Evolutionary conservation across 1,140 invertebrate genomes (phyloP), one percentile per base, ranked within the genome.

Genomic region (Pomacea maculata): DNA sequence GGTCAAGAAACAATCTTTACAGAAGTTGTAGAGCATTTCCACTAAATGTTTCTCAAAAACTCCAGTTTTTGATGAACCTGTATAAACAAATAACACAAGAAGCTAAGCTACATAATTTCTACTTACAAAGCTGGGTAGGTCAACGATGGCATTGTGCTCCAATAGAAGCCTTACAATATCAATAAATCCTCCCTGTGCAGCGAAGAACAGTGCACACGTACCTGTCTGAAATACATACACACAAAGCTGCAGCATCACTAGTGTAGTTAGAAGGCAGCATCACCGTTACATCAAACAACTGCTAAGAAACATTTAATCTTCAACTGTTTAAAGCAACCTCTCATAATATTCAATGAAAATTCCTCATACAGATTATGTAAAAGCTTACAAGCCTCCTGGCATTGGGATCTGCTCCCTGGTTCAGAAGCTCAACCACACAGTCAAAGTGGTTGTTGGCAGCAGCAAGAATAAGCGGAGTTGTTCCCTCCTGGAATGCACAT

Each of bases 131-230:
- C 96, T 97, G 5, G 95, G 93, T 6, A 95, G 94, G 90, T 97
- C 95, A 54, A 97, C 94, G 78, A 93, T 92, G 4, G 96, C 95
- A 12, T 95, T 95, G 86, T 95, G 93, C 80, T 96, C 94, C 65
- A 98, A 90, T 82, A 98, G 91, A 78, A 95, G 90, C 73, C 93
- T 91, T 10, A 95, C 95, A 64, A 97, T 94, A 86, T 98, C 96
- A 80, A 96, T 91, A 91, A 95, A 97, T 8, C 96, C 97, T 82
- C 95, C 95, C 91, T 98, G 97, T 14, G 96, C 94, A 72, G 96
- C 96, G 91, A 98, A 97, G 92, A 98, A 98, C 83, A 98, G 91
- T 8, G 96, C 95, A 79, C 95, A 96, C 57, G 97, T 97, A 84
- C 96, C 96, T 72, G 96, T 97, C 96, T 97, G 87, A 78, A 87